Evolutionary conservation across 2,113 vertebrate species (phyloP).

Genomic region (Tretioscincus oriximinensis): DNA sequence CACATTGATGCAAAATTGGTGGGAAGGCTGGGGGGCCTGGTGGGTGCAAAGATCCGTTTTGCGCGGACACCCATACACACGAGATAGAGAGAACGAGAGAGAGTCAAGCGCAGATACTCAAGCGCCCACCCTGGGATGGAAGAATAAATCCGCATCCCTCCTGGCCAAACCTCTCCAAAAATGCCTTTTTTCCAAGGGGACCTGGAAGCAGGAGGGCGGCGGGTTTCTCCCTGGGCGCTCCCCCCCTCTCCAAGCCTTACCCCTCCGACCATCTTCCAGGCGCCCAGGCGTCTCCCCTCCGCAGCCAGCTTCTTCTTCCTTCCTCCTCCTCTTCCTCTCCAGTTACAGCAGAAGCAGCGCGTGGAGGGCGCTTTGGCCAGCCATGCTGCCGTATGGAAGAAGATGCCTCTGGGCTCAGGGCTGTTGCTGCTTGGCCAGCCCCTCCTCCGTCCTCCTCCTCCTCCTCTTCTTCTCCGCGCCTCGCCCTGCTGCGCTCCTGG

Average conservation of each 20-base stretch:
- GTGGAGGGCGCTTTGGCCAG: background rate
- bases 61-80: too few species aligned
- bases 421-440: background rate
- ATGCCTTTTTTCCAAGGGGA: too few species aligned
- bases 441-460: constrained; percentile 3
- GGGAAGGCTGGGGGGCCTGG: too few species aligned
- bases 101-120: too few species aligned
- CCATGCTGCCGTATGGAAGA: constrained; percentile 33
- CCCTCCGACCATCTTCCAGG: constrained; percentile 8
- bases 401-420: background rate
- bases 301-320: background rate
- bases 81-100: too few species aligned
- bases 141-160: too few species aligned
- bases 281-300: background rate
- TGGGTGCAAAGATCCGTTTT: too few species aligned
- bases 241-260: constrained; percentile 26
- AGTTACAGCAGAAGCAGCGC: background rate
- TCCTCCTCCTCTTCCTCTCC: constrained; percentile 7
- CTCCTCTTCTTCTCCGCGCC: background rate
- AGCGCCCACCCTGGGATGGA: too few species aligned
- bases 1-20: too few species aligned
- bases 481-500: background rate
- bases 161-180: too few species aligned
- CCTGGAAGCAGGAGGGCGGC: too few species aligned
- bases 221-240: too few species aligned